Evolutionary conservation across 2,888 invertebrate genomes (phyloP), one percentile per base, ranked within the genome.

Genomic region (Tetanocera ferruginea): DNA sequence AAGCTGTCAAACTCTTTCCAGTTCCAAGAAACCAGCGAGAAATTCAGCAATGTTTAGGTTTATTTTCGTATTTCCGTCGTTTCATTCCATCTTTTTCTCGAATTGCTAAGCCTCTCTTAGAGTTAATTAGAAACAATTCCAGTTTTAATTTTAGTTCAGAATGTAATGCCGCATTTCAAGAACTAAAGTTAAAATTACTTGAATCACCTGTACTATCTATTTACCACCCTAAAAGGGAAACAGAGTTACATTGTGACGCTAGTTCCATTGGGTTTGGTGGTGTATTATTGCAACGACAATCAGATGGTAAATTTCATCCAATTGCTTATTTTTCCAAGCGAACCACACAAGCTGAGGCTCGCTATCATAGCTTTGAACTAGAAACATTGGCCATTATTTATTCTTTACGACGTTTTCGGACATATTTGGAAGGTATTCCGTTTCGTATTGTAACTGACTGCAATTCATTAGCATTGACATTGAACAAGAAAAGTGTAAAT

Each of bases 331-430:
- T 76, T 34, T 78, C 75, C 43, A 28, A 69, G 23, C 34, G 17
- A 4, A 60, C 76, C 9, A 34, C 67, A 14, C 31, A n/a, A 6
- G 37, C 28, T 43, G 78, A 80, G 73, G 76, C 82, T 11, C 69
- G 82, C 0, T 87, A 85, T 76, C 84, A 86, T 67, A 85, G 84
- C 74, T 88, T 88, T 76, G 86, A 88, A 71, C 80, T 88, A 0
- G 83, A 88, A 72, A 86, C 87, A 0, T 51, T 80, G n/a, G 81
- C 79, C 9, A 73, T 79, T 34, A 60, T 78, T 78, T 88, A 74
- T 49, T 77, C 80, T 1, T 23, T 81, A 3, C 76, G 79, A 43
- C 74, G 78, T 25, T 73, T 79, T 37, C n/a, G 76, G n/a, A 67
- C 51, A 11, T 76, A 78, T 43, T 75, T 78, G 11, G 31, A 79